These are phyloP conservation scores for Pyralis farinalis DNA, from an alignment of 2,888 invertebrate species.

Conservation along the genomic window DNA sequence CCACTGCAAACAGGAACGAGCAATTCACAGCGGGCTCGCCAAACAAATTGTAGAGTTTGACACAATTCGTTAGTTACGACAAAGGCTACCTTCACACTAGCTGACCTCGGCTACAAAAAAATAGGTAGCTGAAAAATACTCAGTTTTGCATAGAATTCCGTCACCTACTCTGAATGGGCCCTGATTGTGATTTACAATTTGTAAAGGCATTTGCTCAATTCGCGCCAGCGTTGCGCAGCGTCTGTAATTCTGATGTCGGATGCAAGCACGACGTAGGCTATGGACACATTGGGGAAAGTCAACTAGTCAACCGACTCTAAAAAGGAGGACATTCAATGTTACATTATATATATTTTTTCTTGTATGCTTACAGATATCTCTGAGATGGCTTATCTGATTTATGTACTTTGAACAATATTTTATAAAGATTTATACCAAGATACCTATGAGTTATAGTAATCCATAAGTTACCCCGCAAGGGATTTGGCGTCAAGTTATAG, in stretches of 20 bases:
- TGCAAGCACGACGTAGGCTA: constrained; percentile 18
- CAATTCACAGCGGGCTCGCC: no score
- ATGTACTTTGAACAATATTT: no score
- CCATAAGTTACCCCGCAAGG: no score
- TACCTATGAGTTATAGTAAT: no score
- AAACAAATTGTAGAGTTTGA: not conserved
- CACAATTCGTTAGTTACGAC: not conserved
- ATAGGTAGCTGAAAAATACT: not conserved
- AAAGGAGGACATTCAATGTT: no score
- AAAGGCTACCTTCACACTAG: not conserved
- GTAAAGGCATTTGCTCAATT: constrained; percentile 46
- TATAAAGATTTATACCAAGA: no score
- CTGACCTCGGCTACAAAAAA: constrained; percentile 1
- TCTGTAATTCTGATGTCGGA: constrained; percentile 34
- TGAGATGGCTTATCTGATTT: no score
- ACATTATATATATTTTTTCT: no score
- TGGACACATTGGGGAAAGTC: constrained; percentile 1
- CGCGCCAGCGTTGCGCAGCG: constrained; percentile 31
- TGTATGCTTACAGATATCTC: no score
- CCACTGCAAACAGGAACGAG: no score
- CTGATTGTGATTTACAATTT: constrained; percentile 53
- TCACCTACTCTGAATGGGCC: constrained; percentile 32
- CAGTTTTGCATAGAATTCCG: constrained; percentile 10
- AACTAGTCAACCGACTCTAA: no score
- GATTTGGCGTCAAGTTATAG: no score